A percentile compares a stretch with the other conserved stretches of the same genome.
These are phyloP conservation scores for Menidia menidia DNA, from an alignment of 2,797 vertebrate genomes.

Conservation along the genomic window DNA sequence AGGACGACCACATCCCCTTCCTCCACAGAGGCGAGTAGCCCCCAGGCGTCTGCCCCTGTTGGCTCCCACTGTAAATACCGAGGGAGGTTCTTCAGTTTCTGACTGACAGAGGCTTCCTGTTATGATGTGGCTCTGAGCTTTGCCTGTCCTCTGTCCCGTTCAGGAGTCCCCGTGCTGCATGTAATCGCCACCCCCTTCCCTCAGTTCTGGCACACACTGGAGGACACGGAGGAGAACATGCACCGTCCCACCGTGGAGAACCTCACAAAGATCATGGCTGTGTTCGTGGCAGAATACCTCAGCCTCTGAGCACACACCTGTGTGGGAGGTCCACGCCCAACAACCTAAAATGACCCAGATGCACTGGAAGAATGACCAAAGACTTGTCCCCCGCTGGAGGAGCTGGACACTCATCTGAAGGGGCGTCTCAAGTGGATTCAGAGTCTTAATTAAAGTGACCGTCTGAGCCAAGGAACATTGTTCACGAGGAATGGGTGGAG, in stretches of 20 bases:
- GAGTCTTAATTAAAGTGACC: slow-evolving; percentile 19
- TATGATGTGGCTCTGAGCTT: background rate
- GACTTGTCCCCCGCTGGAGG: slow-evolving; percentile 16
- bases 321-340: background rate
- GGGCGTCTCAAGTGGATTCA: slow-evolving; percentile 11
- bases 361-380: slow-evolving; percentile 38
- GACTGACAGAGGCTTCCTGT: background rate
- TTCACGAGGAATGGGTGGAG: slow-evolving; percentile 13
- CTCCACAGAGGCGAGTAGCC: slow-evolving; percentile 83
- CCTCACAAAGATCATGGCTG: slow-evolving; percentile 87
- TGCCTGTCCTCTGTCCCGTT: background rate
- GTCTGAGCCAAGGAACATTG: background rate
- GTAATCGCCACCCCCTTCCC: slow-evolving; percentile 92
- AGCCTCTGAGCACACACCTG: slow-evolving; percentile 73
- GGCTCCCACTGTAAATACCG: no score
- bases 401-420: background rate
- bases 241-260: slow-evolving; percentile 89
- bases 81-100: background rate
- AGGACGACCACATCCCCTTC: slow-evolving; percentile 94
- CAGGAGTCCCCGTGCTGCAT: slow-evolving; percentile 90
- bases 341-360: slow-evolving; percentile 3
- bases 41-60: background rate
- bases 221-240: slow-evolving; percentile 88
- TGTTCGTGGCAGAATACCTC: slow-evolving; percentile 89
- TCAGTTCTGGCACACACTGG: slow-evolving; percentile 89